Evolutionary conservation across 2,113 vertebrate genomes (phyloP), one percentile per base, ranked within the genome.

Genomic region (Arvicanthis niloticus): DNA sequence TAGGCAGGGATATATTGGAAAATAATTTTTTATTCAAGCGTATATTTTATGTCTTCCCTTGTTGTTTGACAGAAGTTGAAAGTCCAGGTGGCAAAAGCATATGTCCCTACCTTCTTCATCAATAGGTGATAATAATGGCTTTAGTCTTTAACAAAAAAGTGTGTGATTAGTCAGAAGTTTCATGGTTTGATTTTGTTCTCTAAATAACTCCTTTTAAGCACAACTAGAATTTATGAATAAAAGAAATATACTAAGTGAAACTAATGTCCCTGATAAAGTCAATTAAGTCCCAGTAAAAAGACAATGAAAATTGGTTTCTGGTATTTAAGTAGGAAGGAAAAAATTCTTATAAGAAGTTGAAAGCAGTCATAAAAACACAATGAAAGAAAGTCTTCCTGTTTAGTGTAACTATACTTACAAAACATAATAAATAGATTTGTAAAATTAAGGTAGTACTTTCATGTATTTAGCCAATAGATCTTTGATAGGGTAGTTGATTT

Each of bases 291-390:
- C 7, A 95, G 48, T 80, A 80, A 91, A 92, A 95, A 58, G 45
- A 9, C 26, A 62, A 70, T 87, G 31, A 15, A 11, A 70, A 75
- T 67, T 8, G 86, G 19, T 91, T 84, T 95, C 53, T 91, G 13
- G 78, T 85, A 73, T 88, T 77, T 68, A 89, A 62, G 0, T 12
- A 93, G 7, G 34, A 77, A 87, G 10, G 11, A 68, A 16, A 58
- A 3, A 62, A 77, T 65, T 93, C 19, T 91, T 87, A 72, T 87
- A 94, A 96, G n/a, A 56, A 89, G 5, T 17, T 2, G 58, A 37
- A 89, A 31, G n/a, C 13, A 75, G 85, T 89, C 73, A 31, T 40
- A 73, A 96, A 95, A 68, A n/a, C 70, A 70, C 21, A 96, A n/a
- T 51, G 53, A 84, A 12, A 85, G 12, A 8, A 81, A 84, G 12